Conservation (phyloP, 1,140 invertebrate genomes). For the Augochlora pura region DNA sequence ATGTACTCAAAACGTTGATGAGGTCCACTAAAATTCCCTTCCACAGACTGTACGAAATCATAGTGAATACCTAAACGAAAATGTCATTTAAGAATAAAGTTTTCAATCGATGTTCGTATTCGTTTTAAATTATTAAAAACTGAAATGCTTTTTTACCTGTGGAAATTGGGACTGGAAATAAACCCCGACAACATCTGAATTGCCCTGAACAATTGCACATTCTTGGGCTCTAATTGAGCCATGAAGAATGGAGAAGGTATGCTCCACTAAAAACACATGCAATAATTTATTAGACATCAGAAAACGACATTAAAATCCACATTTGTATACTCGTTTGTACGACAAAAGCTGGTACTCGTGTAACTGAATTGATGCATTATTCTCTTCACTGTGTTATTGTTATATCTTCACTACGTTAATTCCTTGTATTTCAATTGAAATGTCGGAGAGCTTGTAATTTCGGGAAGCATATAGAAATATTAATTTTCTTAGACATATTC, state of each 20-base stretch:
- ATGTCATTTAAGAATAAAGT: neutral
- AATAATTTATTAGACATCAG: neutral
- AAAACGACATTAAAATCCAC: too few species aligned
- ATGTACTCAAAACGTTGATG: conserved; percentile 81
- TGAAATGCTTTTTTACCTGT: conserved; percentile 62
- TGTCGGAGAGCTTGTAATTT: too few species aligned
- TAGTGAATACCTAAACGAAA: conserved; percentile 72
- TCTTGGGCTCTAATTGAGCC: conserved; percentile 71
- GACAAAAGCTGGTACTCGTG: too few species aligned
- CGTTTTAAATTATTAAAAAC: neutral
- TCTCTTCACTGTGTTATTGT: too few species aligned
- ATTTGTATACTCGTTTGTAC: too few species aligned
- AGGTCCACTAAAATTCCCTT: conserved; percentile 78
- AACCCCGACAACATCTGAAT: conserved; percentile 67
- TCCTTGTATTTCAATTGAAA: too few species aligned
- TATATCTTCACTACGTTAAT: too few species aligned
- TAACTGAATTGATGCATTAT: too few species aligned
- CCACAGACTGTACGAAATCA: conserved; percentile 70
- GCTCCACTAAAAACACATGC: conserved; percentile 55
- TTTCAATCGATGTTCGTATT: neutral
- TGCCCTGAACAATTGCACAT: conserved; percentile 64
- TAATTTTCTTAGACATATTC: too few species aligned
- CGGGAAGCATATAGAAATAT: too few species aligned
- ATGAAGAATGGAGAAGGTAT: conserved; percentile 71
- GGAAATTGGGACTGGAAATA: conserved; percentile 78